Evolutionary conservation across 2,797 vertebrate genomes (phyloP).

Genomic region (Acipenser transmontanus): DNA sequence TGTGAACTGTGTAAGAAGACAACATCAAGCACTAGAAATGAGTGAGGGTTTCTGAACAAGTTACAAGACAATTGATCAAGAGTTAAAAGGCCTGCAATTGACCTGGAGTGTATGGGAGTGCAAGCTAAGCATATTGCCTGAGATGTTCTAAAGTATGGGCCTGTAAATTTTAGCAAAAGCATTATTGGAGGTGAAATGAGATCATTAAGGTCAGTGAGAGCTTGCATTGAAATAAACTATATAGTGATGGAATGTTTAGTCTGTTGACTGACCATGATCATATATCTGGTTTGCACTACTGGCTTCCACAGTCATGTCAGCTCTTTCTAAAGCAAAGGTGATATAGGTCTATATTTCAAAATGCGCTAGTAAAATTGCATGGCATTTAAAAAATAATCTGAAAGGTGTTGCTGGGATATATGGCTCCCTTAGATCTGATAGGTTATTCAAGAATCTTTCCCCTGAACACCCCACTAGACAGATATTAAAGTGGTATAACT

Average conservation of each 20-base stretch:
- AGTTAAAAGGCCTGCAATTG: no score
- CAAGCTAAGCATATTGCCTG: constrained; percentile 54
- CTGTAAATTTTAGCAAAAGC: constrained; percentile 53
- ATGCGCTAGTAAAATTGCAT: not conserved
- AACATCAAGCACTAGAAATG: no score
- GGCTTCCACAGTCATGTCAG: constrained; percentile 43
- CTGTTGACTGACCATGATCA: constrained; percentile 58
- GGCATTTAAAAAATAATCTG: no score
- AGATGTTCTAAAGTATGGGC: constrained; percentile 50
- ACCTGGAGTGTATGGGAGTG: constrained; percentile 30
- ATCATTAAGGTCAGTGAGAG: constrained; percentile 39
- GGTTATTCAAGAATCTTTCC: no score
- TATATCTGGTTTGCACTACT: constrained; percentile 52
- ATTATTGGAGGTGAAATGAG: constrained; percentile 26
- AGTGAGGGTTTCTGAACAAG: no score
- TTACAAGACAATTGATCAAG: no score
- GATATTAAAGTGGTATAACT: no score
- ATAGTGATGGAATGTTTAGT: constrained; percentile 57
- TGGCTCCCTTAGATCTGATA: no score
- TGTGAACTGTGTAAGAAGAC: no score
- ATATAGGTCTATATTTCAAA: not conserved
- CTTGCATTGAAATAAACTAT: constrained; percentile 37
- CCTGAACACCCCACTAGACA: no score
- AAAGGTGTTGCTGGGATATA: no score
- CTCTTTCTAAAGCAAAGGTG: constrained; percentile 52